Base-by-base conservation (phyloP, 2,888 invertebrate species). In the Spatulosminthurus flaviceps region DNA sequence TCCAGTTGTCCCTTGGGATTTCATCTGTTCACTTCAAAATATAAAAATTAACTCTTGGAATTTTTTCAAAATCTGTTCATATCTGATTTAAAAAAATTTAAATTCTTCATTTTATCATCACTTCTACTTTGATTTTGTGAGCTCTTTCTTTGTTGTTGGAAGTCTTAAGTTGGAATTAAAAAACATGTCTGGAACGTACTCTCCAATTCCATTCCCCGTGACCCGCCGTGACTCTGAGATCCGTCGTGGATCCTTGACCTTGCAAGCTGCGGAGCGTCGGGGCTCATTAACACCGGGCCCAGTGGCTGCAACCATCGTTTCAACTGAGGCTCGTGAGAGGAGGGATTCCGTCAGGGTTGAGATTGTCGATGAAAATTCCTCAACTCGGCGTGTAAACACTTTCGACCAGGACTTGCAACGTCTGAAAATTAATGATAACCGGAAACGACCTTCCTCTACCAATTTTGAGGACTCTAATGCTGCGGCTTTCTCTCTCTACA, bases 341-440 rank as follows among this genome's bases (percentile, higher is more conserved):
- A 42, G 71, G 41, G 71, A 71, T 19, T 71, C 71, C 2, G 42
- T 67, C 28, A 69, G 77, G 13, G 69, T 77, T 11, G 77, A 77
- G 29, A 22, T 69, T 28, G 24, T 71, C 29, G 79, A 81, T 13
- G 81, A 81, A 0, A 69, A 51, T 11, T 64, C 75, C 19, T 66
- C 26, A 0, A 79, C 82, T 1, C 78, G 78, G 9, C 64, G 82
- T 9, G 81, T 81, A 21, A 81, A 82, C 51, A 74, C 80, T 69
- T 80, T 82, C 72, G 81, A 82, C 61, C 79, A 81, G 81, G 82
- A 82, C 28, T 79, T 82, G 22, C 82, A 82, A 75, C 73, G 77
- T 9, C 78, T 82, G 29, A 79, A 79, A 29, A 28, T 82, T 29
- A 78, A 80, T 72, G 82, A 82, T 34, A 70, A 74, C 16, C 72